A percentile compares a stretch with the other conserved stretches of the same genome.
Evolutionary conservation across 1,140 invertebrate genomes (phyloP).

Genomic region (Aphelenchoides avenae): DNA sequence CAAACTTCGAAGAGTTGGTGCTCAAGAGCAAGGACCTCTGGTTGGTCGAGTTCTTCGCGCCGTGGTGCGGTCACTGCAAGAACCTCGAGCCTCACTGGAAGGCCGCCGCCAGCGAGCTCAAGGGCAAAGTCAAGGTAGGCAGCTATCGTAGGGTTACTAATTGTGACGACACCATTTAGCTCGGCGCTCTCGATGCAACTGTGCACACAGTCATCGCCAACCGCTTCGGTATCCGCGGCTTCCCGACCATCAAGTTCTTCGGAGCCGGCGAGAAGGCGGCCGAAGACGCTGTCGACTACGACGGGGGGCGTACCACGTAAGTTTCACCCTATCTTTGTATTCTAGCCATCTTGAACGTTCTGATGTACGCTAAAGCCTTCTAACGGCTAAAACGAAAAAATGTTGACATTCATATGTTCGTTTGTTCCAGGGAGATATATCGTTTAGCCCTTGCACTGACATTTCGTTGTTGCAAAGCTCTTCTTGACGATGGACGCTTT

Average conservation of each 20-base stretch:
- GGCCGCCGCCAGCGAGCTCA: slow-evolving; percentile 83
- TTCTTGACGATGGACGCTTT: slow-evolving; percentile 25
- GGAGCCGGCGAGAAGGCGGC: slow-evolving; percentile 74
- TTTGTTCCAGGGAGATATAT: too few species aligned
- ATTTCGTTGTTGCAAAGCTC: not conserved
- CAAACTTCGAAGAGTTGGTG: slow-evolving; percentile 85
- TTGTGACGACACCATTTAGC: slow-evolving; percentile 64
- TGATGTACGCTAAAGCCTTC: too few species aligned
- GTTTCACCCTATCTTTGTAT: slow-evolving; percentile 4
- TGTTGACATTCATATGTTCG: too few species aligned
- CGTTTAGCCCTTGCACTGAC: not conserved
- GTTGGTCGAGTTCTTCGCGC: slow-evolving; percentile 53
- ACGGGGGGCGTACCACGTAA: slow-evolving; percentile 77
- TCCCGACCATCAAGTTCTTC: slow-evolving; percentile 96
- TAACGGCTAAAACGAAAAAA: too few species aligned
- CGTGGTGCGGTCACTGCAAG: slow-evolving; percentile 85
- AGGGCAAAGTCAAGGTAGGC: slow-evolving; percentile 72
- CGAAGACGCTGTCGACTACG: slow-evolving; percentile 69
- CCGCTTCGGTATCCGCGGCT: slow-evolving; percentile 73
- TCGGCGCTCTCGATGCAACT: slow-evolving; percentile 93
- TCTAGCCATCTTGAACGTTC: too few species aligned
- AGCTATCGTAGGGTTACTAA: slow-evolving; percentile 1
- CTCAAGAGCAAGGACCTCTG: slow-evolving; percentile 67
- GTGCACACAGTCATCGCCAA: slow-evolving; percentile 73
- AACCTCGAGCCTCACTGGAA: slow-evolving; percentile 90